Conservation (phyloP, 53 echinoderm and acorn worm species). For the Holothuria leucospilota region DNA sequence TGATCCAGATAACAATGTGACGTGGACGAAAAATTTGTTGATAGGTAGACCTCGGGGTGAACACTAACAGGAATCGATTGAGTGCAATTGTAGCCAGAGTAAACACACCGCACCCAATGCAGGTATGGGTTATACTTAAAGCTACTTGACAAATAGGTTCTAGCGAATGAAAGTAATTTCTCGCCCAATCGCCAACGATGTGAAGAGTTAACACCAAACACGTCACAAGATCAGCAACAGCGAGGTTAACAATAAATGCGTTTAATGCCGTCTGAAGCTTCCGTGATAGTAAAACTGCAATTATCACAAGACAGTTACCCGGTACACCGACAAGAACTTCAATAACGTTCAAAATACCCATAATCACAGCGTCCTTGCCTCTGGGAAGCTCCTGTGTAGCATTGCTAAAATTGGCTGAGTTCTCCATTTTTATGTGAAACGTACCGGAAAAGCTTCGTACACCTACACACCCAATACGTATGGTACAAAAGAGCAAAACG, state of each 20-base stretch:
- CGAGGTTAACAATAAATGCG: not conserved
- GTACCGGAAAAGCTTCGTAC: no score
- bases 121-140: not conserved
- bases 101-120: not conserved
- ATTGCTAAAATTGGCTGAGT: no score
- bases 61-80: not conserved
- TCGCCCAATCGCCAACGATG: not conserved
- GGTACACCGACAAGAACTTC: not conserved
- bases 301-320: no score
- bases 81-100: not conserved
- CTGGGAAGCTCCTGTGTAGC: no score
- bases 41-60: not conserved
- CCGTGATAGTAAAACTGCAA: not conserved
- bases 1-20: not conserved
- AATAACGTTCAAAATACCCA: slow-evolving; percentile 7
- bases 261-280: slow-evolving; percentile 4
- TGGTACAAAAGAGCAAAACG: no score
- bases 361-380: not conserved
- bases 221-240: not conserved
- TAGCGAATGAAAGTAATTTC: not conserved
- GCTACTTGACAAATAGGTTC: not conserved
- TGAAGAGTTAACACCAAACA: no score
- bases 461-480: no score
- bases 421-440: no score
- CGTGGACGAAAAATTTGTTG: not conserved